phyloP scores from a whole-genome alignment of 2,888 invertebrate species.

The Proisotoma minuta region DNA sequence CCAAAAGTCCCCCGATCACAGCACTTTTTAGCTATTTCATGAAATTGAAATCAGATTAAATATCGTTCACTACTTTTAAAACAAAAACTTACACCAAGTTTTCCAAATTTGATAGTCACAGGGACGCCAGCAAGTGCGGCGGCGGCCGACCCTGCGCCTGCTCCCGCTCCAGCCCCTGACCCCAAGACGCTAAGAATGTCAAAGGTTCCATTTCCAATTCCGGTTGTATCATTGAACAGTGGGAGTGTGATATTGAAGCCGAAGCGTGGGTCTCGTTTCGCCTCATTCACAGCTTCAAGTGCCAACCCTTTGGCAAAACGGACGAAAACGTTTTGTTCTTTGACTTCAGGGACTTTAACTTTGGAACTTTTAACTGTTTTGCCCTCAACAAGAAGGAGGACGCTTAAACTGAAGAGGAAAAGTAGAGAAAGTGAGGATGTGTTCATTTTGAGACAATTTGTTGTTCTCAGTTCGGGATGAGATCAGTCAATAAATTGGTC shows the following conservation, averaged over 20 bases:
- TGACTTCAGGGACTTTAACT: background rate
- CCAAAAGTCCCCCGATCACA: constrained; percentile 15
- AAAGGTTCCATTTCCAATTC: no score
- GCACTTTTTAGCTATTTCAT: constrained; percentile 12
- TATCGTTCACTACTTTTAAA: background rate
- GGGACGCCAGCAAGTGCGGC: background rate
- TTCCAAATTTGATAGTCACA: background rate
- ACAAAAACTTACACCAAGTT: background rate
- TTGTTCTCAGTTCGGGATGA: no score
- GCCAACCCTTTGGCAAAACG: constrained; percentile 28
- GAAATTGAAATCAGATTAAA: background rate
- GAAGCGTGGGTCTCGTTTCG: constrained; percentile 26
- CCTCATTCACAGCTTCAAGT: constrained; percentile 17
- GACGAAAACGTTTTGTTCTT: constrained; percentile 16
- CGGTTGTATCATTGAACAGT: background rate
- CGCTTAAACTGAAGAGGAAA: no score
- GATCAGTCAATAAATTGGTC: no score
- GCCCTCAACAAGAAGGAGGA: no score
- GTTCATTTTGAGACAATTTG: no score
- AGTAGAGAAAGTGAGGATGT: no score
- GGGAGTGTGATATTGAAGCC: constrained; percentile 28
- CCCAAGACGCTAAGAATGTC: background rate
- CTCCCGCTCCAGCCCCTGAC: background rate
- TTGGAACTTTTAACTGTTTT: no score
- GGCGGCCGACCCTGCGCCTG: background rate